A percentile compares a stretch with the other conserved stretches of the same genome.
Conservation (phyloP, 1,140 invertebrate species). For the Diploscapter pachys region DNA sequence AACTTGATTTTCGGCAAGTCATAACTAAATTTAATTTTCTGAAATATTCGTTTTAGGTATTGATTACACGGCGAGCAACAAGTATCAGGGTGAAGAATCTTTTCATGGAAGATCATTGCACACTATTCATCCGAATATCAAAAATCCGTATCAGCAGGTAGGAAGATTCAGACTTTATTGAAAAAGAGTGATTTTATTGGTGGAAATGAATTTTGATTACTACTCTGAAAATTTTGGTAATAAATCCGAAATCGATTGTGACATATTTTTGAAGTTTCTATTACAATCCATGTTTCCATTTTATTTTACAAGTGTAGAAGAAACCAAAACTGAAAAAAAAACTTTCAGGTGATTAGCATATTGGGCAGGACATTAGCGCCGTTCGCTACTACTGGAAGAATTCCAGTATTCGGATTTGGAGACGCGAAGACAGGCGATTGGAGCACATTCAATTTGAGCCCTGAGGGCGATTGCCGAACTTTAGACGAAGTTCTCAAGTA, state of each 20-base stretch:
- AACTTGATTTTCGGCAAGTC: conserved; percentile 54
- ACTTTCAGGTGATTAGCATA: conserved; percentile 55
- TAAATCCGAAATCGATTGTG: conserved; percentile 5
- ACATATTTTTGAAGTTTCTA: neutral
- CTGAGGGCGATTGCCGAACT: conserved; percentile 58
- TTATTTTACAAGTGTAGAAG: neutral
- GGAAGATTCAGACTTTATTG: no score
- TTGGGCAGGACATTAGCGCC: conserved; percentile 63
- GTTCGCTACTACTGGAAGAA: conserved; percentile 60
- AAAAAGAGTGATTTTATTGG: no score
- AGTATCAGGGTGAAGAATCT: conserved; percentile 64
- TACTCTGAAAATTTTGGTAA: no score
- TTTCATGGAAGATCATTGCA: conserved; percentile 62
- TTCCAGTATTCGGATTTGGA: conserved; percentile 64
- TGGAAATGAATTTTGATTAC: no score
- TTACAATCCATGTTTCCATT: neutral
- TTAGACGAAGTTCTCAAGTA: conserved; percentile 62
- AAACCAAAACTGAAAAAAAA: no score
- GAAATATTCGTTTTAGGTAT: conserved; percentile 60
- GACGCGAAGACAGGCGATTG: conserved; percentile 61
- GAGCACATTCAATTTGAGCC: conserved; percentile 61
- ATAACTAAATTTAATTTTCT: conserved; percentile 39
- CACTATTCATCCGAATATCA: conserved; percentile 53
- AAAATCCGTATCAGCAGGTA: conserved; percentile 60
- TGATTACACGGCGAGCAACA: conserved; percentile 66